Evolutionary conservation across 2,113 vertebrate genomes (phyloP).

Genomic region (cat (Felis catus)): F.catus_Fca126_mat1.0 CM031413.1:75072501-75073000

Average conservation of each 20-base stretch:
- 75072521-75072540: neutral
- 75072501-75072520: neutral
- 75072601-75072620: slow-evolving; percentile 24
- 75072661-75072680: neutral
- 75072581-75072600: neutral
- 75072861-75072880: slow-evolving; percentile 28
- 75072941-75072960: neutral
- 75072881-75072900: slow-evolving; percentile 23
- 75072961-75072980: slow-evolving; percentile 18
- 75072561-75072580: neutral
- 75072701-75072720: slow-evolving; percentile 28
- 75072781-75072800: neutral
- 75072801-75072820: neutral
- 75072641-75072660: slow-evolving; percentile 40
- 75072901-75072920: neutral
- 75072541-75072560: neutral
- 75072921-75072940: slow-evolving; percentile 33
- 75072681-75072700: fast-evolving
- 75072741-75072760: neutral
- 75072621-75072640: neutral
- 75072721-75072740: neutral
- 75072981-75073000: slow-evolving; percentile 1
- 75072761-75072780: slow-evolving; percentile 25
- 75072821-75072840: slow-evolving; percentile 10
- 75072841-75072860: neutral